These are phyloP conservation scores for Acanthaster planci DNA, from an alignment of 35 echinoderm and acorn worm species.

Conservation along the genomic window DNA sequence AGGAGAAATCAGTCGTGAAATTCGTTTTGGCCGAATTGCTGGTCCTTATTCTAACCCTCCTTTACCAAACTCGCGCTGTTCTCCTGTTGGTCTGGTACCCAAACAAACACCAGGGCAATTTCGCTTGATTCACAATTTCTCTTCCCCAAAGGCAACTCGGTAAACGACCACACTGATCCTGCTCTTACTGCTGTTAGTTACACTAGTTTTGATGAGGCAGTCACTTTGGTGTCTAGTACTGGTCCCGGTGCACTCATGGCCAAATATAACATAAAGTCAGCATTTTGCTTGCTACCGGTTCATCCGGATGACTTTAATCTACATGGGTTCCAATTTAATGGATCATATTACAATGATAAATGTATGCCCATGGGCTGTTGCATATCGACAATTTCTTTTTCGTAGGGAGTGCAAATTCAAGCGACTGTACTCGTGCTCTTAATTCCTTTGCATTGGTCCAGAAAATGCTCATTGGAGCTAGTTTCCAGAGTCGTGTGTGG, in stretches of 20 bases:
- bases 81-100: conserved; percentile 44
- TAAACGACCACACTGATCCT: conserved; percentile 37
- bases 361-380: conserved; percentile 38
- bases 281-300: too few species aligned
- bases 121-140: conserved; percentile 47
- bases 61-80: conserved; percentile 25
- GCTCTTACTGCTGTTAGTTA: conserved; percentile 6
- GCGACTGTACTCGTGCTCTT: neutral
- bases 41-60: conserved; percentile 30
- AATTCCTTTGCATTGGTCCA: conserved; percentile 12
- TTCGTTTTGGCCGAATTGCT: conserved; percentile 4
- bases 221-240: neutral
- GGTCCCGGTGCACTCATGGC: conserved; percentile 35
- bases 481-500: too few species aligned
- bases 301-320: conserved; percentile 46
- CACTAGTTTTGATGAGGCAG: conserved; percentile 45
- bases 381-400: conserved; percentile 26
- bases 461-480: too few species aligned
- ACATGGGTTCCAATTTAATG: conserved; percentile 24
- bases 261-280: conserved; percentile 46
- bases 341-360: conserved; percentile 24
- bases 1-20: conserved; percentile 17
- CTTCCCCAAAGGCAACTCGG: conserved; percentile 1
- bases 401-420: neutral
- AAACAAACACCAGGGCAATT: conserved; percentile 23